phyloP scores from a whole-genome alignment of 1,140 invertebrate genomes.

The Pachypsylla venusta region DNA sequence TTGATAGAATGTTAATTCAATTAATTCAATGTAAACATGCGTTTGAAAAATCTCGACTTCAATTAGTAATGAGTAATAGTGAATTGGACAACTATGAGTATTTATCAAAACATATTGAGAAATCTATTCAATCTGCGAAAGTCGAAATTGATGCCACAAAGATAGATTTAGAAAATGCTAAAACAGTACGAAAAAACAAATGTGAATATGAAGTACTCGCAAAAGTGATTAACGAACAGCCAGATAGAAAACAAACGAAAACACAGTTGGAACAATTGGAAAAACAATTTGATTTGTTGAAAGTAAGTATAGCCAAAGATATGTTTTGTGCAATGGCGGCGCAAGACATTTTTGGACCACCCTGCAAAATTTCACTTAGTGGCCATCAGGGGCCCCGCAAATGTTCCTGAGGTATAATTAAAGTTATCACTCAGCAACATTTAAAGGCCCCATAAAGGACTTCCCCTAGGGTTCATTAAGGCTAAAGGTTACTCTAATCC shows the following conservation, averaged over 20 bases:
- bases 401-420: too few species aligned
- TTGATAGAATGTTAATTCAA: conserved; percentile 65
- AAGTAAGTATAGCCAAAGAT: conserved; percentile 35
- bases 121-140: conserved; percentile 57
- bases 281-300: conserved; percentile 49
- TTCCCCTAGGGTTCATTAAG: too few species aligned
- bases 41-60: conserved; percentile 64
- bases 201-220: conserved; percentile 87
- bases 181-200: conserved; percentile 70
- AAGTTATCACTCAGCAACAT: too few species aligned
- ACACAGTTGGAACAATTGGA: conserved; percentile 54
- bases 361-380: too few species aligned
- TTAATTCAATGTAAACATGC: conserved; percentile 77
- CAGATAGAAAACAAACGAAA: conserved; percentile 70
- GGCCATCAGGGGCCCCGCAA: too few species aligned
- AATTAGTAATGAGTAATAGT: conserved; percentile 62
- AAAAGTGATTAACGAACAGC: conserved; percentile 76
- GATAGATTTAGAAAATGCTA: conserved; percentile 55
- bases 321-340: too few species aligned
- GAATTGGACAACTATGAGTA: conserved; percentile 73
- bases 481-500: too few species aligned
- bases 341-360: too few species aligned
- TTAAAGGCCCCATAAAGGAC: too few species aligned
- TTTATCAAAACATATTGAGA: conserved; percentile 57
- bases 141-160: conserved; percentile 52